phyloP scores from a whole-genome alignment of 2,888 invertebrate species.

The Tipula confusa region DNA sequence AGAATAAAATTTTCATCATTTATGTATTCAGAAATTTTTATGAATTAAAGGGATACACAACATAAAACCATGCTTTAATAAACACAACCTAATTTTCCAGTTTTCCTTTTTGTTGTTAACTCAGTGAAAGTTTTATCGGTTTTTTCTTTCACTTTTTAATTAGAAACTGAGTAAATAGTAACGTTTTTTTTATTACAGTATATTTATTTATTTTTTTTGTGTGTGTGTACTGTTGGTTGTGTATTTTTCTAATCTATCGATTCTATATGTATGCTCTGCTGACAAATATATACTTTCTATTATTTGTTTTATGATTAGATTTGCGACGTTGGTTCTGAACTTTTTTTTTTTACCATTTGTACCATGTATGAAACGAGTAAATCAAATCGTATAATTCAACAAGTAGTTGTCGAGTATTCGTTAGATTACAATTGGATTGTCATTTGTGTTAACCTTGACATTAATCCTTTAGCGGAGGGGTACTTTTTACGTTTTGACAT shows the following conservation, averaged over 20 bases:
- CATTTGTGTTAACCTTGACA: background rate
- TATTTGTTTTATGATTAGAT: conserved; percentile 1
- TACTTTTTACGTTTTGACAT: too few relatives aligned
- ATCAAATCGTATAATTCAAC: background rate
- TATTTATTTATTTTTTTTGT: too few relatives aligned
- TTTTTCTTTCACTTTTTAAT: conserved; percentile 21
- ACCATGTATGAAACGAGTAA: background rate
- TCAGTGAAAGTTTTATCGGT: background rate
- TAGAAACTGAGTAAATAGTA: conserved; percentile 25
- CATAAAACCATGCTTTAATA: background rate
- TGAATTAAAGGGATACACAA: background rate
- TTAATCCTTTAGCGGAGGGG: too few relatives aligned
- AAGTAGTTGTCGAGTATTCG: background rate
- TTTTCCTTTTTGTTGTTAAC: background rate
- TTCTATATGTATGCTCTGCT: background rate
- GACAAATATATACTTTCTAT: background rate
- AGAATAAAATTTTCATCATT: background rate
- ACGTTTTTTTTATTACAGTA: too few relatives aligned
- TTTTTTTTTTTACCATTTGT: background rate
- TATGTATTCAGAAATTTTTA: background rate
- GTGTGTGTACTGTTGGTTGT: background rate
- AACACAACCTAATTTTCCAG: background rate
- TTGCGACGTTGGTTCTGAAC: background rate
- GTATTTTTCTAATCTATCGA: conserved; percentile 8
- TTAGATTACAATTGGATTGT: background rate